These are phyloP conservation scores for Ranitomeya variabilis DNA, from an alignment of 2,113 vertebrate species.

Conservation along the genomic window DNA sequence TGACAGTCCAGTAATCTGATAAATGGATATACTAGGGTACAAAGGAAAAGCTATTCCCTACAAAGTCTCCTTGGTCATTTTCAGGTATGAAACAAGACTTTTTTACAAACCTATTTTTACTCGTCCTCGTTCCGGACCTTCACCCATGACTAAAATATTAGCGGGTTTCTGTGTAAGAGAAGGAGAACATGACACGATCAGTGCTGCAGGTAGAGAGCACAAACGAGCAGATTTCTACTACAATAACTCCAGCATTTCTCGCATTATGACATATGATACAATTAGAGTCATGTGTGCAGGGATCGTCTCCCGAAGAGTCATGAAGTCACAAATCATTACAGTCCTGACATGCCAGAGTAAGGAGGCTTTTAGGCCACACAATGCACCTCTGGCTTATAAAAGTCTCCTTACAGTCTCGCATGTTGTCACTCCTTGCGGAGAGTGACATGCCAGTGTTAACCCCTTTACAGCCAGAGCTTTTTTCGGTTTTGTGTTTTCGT, in stretches of 20 bases:
- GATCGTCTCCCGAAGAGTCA: too few relatives aligned
- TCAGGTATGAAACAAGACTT: neutral
- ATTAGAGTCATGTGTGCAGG: too few relatives aligned
- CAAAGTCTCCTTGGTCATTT: neutral
- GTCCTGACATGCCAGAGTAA: too few relatives aligned
- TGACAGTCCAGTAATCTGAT: neutral
- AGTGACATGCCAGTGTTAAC: too few relatives aligned
- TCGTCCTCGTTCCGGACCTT: conserved; percentile 98
- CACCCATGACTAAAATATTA: conserved; percentile 99
- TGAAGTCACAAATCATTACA: too few relatives aligned
- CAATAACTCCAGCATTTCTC: neutral
- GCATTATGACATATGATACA: neutral
- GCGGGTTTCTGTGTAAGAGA: conserved; percentile 88
- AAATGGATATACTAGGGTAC: neutral
- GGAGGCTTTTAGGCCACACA: too few relatives aligned
- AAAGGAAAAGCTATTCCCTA: neutral
- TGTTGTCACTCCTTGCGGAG: too few relatives aligned
- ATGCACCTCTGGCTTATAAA: too few relatives aligned
- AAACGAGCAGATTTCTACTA: neutral
- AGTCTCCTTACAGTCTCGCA: too few relatives aligned
- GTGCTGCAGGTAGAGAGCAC: neutral
- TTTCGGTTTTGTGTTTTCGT: too few relatives aligned
- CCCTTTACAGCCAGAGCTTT: too few relatives aligned
- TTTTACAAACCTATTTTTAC: conserved; percentile 97
- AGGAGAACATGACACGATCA: neutral